Base-by-base conservation (phyloP, 1,140 invertebrate species). In the Choristoneura fumiferana region DNA sequence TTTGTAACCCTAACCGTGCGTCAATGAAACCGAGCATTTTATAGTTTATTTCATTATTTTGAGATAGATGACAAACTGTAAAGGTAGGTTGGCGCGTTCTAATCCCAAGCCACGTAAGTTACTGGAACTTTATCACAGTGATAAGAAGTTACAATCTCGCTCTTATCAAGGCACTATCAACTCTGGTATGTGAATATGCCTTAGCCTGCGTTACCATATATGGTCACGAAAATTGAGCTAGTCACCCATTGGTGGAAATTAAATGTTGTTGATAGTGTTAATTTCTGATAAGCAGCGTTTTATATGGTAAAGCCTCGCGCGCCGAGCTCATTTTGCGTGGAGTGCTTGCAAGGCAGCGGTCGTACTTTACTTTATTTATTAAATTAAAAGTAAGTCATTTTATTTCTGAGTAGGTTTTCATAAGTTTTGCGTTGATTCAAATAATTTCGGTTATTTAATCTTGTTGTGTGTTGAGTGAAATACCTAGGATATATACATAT, bases 251-350 rank as follows among this genome's bases (percentile, higher is more conserved):
- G 84, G 84, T 70, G 67, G 76, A 75, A 69, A 74, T 69, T 70
- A 74, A 65, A 65, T 69, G 15, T 22, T 71, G 72, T 73, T 75
- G 71, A 84, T 84, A 80, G 70, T 84, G 62, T 72, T 76, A 69
- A 78, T 68, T 70, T 78, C 62, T 84, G 84, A 88, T 88, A 87
- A 87, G 78, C 65, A 69, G 53, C 59, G 76, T 86, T 84, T 86
- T 87, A 87, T 84, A 87, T 82, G 86, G 70, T 84, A 74, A 79
- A 83, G 78, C 71, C 76, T 69, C 71, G 57, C 72, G 64, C 57
- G 58, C 60, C 63, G 64, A 70, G 59, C 70, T 87, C 84, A 87
- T 86, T 87, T 86, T 65, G 73, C 75, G 65, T 69, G 62, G 72
- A 71, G 75, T 76, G 81, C 77, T 80, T 73, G 72, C 70, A 57